Evolutionary conservation across 2,113 vertebrate genomes (phyloP).

Genomic region (Xyrauchen texanus): DNA sequence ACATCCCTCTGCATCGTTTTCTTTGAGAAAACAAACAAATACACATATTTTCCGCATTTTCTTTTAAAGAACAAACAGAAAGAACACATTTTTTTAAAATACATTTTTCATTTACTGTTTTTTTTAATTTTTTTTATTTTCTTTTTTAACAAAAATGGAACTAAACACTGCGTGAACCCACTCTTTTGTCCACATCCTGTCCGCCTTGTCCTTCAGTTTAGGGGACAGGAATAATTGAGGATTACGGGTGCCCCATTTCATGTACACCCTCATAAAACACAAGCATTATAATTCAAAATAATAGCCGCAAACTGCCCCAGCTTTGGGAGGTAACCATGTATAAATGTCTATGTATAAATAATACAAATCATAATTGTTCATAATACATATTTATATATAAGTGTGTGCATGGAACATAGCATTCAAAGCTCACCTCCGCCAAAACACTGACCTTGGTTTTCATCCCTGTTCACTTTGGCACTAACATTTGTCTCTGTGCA

Average conservation of each 20-base stretch:
- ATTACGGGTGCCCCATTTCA: conserved; percentile 58
- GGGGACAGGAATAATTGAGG: conserved; percentile 42
- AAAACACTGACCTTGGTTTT: conserved; percentile 47
- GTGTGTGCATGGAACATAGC: conserved; percentile 50
- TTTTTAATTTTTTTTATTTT: conserved; percentile 7
- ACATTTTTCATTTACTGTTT: conserved; percentile 50
- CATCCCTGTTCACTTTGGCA: conserved; percentile 47
- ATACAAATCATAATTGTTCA: conserved; percentile 71
- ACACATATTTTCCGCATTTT: conserved; percentile 54
- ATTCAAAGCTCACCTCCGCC: conserved; percentile 50
- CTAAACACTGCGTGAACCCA: conserved; percentile 53
- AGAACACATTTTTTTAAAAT: conserved; percentile 63
- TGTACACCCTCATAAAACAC: conserved; percentile 66
- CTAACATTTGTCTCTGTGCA: conserved; percentile 24
- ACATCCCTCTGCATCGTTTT: conserved; percentile 57
- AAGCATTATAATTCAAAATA: conserved; percentile 64
- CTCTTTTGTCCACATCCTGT: conserved; percentile 18
- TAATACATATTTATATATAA: conserved; percentile 66
- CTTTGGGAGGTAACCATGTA: conserved; percentile 56
- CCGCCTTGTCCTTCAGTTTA: conserved; percentile 24
- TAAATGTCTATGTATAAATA: conserved; percentile 74
- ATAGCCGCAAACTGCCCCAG: conserved; percentile 65
- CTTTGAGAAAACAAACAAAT: conserved; percentile 64
- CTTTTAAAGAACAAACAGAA: conserved; percentile 71
- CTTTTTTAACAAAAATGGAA: conserved; percentile 53